Evolutionary conservation across 2,888 invertebrate species (phyloP), one percentile per base, ranked within the genome.

Genomic region (Desoria tigrina): DNA sequence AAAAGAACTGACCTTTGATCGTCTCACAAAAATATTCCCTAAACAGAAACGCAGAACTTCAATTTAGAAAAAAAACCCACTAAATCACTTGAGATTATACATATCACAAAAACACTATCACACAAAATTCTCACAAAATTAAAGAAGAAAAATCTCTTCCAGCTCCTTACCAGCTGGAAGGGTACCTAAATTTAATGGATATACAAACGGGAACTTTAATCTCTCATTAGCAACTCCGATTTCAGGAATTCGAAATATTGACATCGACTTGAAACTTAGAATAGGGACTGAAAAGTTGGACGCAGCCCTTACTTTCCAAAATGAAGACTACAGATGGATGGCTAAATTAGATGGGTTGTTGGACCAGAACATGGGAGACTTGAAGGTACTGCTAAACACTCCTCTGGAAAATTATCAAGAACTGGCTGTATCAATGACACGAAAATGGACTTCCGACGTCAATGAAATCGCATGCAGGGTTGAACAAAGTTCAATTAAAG

Each of bases 381-480:
- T 71, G 60, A 68, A 68, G 28, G 16, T 74, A 4, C 71, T 67
- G 18, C 27, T 74, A 0, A 73, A 69, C 50, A 72, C 66, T 21
- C 76, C 76, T 4, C 39, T 73, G 42, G 42, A 45, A 9, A 64
- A 67, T 9, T 73, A 66, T 49, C 72, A 75, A 56, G 66, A 74
- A 28, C 51, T 76, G 1, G 63, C 61, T 16, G 18, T 58, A 26
- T 63, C 65, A n/a, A 16, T 69, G 6, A 58, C 51, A 39, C 65
- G 65, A 32, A 0, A 2, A 26, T 21, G 49, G 53, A 27, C 28
- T 37, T 61, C 1, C 16, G 23, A 7, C 6, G n/a, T 7, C 28
- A 59, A 59, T 27, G 26, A 3, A 24, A 14, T 59, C 3, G 18
- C 16, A 9, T 24, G 3, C 16, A 2, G 7, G 27, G 16, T 49